A percentile compares a stretch with the other conserved stretches of the same genome.
Conservation (phyloP, 2,797 vertebrate species). For the Hypotaenidia okinawae region DNA sequence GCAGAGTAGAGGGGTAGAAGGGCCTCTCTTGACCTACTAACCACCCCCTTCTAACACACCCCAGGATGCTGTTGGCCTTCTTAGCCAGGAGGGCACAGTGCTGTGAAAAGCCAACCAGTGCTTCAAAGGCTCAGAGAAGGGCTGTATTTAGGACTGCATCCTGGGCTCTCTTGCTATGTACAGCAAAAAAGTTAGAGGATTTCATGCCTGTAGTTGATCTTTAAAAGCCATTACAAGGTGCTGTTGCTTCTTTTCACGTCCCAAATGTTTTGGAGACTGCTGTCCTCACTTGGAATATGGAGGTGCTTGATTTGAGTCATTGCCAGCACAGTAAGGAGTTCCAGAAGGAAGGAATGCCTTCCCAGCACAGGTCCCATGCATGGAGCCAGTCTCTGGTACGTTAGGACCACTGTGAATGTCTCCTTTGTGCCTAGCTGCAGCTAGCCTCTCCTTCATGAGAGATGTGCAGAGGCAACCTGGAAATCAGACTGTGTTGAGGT, state of each 20-base stretch:
- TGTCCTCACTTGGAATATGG: background rate
- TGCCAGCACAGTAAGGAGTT: background rate
- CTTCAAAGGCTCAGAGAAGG: background rate
- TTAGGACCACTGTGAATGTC: fast-evolving
- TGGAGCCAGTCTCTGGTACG: background rate
- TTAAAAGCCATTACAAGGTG: background rate
- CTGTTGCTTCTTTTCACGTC: background rate
- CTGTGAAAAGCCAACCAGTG: background rate
- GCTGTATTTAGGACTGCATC: background rate
- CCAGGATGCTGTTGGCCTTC: too few relatives aligned
- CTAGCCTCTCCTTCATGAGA: background rate
- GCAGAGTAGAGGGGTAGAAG: too few relatives aligned
- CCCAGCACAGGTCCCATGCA: background rate
- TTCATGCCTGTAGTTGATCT: background rate
- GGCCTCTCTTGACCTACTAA: too few relatives aligned
- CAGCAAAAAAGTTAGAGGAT: background rate
- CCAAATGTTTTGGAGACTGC: background rate
- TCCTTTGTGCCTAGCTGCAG: background rate
- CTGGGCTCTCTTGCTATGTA: background rate
- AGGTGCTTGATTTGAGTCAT: background rate
- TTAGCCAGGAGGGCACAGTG: too few relatives aligned
- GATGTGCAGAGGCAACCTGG: background rate
- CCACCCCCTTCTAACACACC: too few relatives aligned
- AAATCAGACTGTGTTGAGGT: background rate
- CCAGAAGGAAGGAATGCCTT: background rate